Evolutionary conservation across 2,797 vertebrate genomes (phyloP).

Genomic region (Aselliscus stoliczkanus): DNA sequence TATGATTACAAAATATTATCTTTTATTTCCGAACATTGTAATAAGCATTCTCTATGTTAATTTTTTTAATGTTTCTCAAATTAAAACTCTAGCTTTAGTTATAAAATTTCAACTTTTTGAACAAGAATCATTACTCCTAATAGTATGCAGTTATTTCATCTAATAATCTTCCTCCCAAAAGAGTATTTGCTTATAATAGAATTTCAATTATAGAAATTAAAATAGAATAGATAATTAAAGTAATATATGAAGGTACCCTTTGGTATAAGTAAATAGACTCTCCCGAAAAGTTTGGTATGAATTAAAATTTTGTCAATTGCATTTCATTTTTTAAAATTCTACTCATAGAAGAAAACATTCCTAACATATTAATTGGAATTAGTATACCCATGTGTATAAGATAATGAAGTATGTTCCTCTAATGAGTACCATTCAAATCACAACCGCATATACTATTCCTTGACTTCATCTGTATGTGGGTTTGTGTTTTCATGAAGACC

Average conservation of each 20-base stretch:
- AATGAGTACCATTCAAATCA: background rate
- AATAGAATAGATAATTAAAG: background rate
- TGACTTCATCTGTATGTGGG: background rate
- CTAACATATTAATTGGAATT: background rate
- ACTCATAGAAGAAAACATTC: background rate
- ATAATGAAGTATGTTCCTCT: background rate
- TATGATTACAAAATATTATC: background rate
- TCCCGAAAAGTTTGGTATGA: background rate
- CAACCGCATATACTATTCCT: background rate
- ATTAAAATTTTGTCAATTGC: background rate
- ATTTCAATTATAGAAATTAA: background rate
- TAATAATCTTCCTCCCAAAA: background rate
- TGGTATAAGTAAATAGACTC: background rate
- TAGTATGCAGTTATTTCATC: background rate
- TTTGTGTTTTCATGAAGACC: background rate
- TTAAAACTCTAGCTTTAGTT: background rate
- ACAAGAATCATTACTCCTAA: background rate
- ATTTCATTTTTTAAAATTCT: background rate
- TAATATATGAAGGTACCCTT: background rate
- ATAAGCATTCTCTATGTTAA: background rate
- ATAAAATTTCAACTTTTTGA: conserved; percentile 17
- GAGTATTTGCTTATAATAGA: background rate
- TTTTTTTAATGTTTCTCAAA: background rate
- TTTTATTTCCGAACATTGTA: background rate
- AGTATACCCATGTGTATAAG: background rate